phyloP scores from a whole-genome alignment of 2,113 vertebrate species.

The Tetraodon nigroviridis region DNA sequence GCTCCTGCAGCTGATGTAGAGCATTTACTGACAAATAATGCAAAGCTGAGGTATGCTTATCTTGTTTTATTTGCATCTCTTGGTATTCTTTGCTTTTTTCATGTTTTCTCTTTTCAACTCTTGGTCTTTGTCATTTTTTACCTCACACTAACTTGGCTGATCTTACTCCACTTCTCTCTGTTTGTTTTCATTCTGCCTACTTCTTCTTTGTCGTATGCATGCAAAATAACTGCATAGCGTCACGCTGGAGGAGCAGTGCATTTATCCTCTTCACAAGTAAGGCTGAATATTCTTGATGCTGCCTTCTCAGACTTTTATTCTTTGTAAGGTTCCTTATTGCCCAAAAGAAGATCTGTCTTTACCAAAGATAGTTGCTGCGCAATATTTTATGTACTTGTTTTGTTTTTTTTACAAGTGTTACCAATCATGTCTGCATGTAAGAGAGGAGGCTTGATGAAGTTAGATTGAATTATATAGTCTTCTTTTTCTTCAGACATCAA shows the following conservation, averaged over 20 bases:
- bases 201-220: constrained; percentile 12
- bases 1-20: constrained; percentile 4
- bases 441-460: too few species aligned
- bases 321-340: too few species aligned
- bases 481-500: too few species aligned
- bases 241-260: constrained; percentile 28
- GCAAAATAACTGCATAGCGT: constrained; percentile 2
- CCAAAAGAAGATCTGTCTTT: too few species aligned
- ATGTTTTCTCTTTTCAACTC: background rate
- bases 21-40: constrained; percentile 20
- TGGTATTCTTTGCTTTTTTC: background rate
- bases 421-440: background rate
- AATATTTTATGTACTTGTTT: background rate
- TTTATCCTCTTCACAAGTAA: background rate
- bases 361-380: background rate
- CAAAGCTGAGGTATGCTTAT: constrained; percentile 50
- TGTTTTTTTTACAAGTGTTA: background rate
- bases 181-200: constrained; percentile 21
- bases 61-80: constrained; percentile 9
- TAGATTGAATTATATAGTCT: too few species aligned
- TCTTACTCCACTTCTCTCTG: constrained; percentile 15
- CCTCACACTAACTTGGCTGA: constrained; percentile 6
- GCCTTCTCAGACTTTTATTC: too few species aligned
- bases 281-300: background rate
- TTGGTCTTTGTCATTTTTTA: constrained; percentile 9